Conservation (phyloP, 2,113 vertebrate genomes). For the Sceloporus undulatus region DNA sequence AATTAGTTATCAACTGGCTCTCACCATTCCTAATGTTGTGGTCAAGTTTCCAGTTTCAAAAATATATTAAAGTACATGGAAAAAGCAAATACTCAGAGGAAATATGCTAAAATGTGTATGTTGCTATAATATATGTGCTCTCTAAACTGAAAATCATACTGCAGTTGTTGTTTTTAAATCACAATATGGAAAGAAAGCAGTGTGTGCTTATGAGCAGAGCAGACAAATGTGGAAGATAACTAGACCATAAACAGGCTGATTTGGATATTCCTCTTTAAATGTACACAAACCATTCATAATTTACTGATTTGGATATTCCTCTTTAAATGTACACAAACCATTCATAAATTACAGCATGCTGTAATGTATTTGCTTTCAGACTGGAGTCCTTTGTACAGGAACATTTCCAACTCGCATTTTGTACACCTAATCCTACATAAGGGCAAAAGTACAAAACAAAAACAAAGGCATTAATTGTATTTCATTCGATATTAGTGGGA, state of each 20-base stretch:
- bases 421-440: background rate
- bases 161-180: background rate
- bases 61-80: too few species aligned
- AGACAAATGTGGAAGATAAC: background rate
- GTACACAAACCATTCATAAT: background rate
- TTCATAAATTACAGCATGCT: background rate
- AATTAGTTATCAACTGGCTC: too few species aligned
- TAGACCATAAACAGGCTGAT: background rate
- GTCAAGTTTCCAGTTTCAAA: too few species aligned
- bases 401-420: background rate
- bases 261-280: background rate
- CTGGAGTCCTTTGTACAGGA: background rate
- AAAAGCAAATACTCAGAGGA: too few species aligned
- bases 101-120: too few species aligned
- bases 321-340: background rate
- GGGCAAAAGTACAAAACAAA: slow-evolving; percentile 15
- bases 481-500: slow-evolving; percentile 21
- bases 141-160: background rate
- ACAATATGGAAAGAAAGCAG: background rate
- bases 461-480: background rate
- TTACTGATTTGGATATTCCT: background rate
- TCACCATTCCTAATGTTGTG: too few species aligned
- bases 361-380: background rate
- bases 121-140: too few species aligned
- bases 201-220: background rate